These are phyloP conservation scores for Pammene aurita DNA, from an alignment of 2,888 invertebrate genomes.

Conservation along the genomic window DNA sequence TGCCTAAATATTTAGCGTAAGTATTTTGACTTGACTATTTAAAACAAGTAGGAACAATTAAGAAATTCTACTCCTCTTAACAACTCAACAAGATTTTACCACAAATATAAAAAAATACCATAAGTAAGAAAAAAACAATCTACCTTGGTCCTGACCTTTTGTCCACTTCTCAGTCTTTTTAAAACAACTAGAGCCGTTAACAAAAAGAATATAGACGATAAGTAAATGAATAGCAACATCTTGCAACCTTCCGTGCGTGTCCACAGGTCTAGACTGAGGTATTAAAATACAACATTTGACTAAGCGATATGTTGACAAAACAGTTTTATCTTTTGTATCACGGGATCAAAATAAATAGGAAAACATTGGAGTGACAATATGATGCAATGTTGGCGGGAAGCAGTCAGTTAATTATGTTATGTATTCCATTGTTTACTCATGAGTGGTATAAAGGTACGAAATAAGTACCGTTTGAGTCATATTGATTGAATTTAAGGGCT, in stretches of 20 bases:
- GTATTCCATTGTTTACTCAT: conserved; percentile 13
- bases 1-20: too few relatives aligned
- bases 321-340: conserved; percentile 32
- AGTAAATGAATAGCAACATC: conserved; percentile 64
- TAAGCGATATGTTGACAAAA: conserved; percentile 7
- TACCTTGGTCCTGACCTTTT: conserved; percentile 53
- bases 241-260: conserved; percentile 47
- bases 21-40: too few relatives aligned
- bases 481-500: too few relatives aligned
- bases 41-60: too few relatives aligned
- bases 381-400: conserved; percentile 2
- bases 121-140: not conserved
- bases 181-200: conserved; percentile 59
- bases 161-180: conserved; percentile 57
- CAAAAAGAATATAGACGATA: conserved; percentile 62
- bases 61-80: too few relatives aligned
- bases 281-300: conserved; percentile 43
- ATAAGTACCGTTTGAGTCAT: not conserved
- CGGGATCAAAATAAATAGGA: conserved; percentile 36
- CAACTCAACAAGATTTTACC: too few relatives aligned
- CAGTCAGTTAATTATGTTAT: conserved; percentile 6
- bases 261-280: conserved; percentile 49
- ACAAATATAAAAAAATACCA: not conserved
- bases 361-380: conserved; percentile 27
- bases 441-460: not conserved